phyloP scores from a whole-genome alignment of 2,113 vertebrate genomes.

The Peromyscus leucopus region DNA sequence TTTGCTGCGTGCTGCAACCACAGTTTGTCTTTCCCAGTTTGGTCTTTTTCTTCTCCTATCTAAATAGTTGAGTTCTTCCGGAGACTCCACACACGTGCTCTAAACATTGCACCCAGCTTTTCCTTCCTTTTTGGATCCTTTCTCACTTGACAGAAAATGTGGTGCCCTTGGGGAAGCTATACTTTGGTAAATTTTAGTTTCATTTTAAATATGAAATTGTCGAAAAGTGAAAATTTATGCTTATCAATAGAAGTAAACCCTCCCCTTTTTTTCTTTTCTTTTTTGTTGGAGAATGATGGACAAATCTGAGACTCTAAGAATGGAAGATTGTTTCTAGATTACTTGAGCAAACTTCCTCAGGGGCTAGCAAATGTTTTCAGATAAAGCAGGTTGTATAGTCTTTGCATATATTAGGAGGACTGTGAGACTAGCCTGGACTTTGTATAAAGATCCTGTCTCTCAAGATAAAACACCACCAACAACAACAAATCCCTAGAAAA shows the following conservation, averaged over 20 bases:
- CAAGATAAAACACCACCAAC: not conserved
- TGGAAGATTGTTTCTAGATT: conserved; percentile 15
- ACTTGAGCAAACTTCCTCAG: not conserved
- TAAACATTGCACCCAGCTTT: not conserved
- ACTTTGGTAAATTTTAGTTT: conserved; percentile 63
- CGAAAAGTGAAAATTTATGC: not conserved
- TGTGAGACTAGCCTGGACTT: not conserved
- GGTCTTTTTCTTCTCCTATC: not conserved
- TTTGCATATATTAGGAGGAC: not conserved
- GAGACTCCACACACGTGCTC: not conserved
- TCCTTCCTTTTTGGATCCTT: conserved; percentile 24
- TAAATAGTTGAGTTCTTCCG: not conserved
- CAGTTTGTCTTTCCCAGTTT: not conserved
- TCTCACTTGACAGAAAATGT: conserved; percentile 27
- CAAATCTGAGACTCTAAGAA: not conserved
- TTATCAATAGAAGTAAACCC: not conserved
- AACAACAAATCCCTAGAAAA: not conserved
- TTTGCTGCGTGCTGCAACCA: not conserved
- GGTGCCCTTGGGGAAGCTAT: not conserved
- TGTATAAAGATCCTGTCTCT: not conserved
- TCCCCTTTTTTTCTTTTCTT: not conserved
- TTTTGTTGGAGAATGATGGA: not conserved
- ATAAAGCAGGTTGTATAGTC: not conserved
- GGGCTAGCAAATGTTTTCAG: not conserved
- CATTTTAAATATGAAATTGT: conserved; percentile 37